Evolutionary conservation across 2,888 invertebrate species (phyloP), one percentile per base, ranked within the genome.

Genomic region (Meliscaeva auricollis): DNA sequence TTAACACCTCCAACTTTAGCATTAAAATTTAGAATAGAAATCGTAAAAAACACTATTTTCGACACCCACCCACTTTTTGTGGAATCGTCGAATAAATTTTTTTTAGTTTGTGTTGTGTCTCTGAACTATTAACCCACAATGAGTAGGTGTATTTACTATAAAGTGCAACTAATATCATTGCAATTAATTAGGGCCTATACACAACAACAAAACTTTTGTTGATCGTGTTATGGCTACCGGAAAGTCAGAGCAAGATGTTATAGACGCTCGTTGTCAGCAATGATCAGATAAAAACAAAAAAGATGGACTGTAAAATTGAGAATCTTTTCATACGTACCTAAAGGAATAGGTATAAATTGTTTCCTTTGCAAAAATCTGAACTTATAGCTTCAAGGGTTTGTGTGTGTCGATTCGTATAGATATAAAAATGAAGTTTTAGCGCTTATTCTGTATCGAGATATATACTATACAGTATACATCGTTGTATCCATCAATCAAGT

Each of bases 71-170:
- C n/a, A n/a, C n/a, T n/a, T n/a, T n/a, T n/a, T n/a, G n/a, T n/a
- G n/a, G n/a, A n/a, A n/a, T n/a, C n/a, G n/a, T n/a, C n/a, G n/a
- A n/a, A n/a, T n/a, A n/a, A n/a, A n/a, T n/a, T n/a, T n/a, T n/a
- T n/a, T n/a, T n/a, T n/a, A n/a, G n/a, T n/a, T 52, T 77, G 72
- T 2, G 50, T 11, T 20, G 13, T 50, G 22, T 50, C 68, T 77
- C 20, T 82, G 72, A 66, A 77, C 72, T 82, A 82, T 82, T 82
- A 82, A 77, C 72, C 76, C 72, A 73, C 66, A 68, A 82, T 82
- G 82, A 82, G 76, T 82, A 54, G 35, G 58, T 72, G 73, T 68
- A 82, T 82, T 82, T 82, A 82, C 73, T 76, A 82, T 82, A 73
- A 82, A 77, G 72, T 68, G 77, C 72, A n/a, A n/a, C 82, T 73